A percentile compares a stretch with the other conserved stretches of the same genome.
Evolutionary conservation across 1,140 invertebrate species (phyloP).

Genomic region (Acromyrmex charruanus): DNA sequence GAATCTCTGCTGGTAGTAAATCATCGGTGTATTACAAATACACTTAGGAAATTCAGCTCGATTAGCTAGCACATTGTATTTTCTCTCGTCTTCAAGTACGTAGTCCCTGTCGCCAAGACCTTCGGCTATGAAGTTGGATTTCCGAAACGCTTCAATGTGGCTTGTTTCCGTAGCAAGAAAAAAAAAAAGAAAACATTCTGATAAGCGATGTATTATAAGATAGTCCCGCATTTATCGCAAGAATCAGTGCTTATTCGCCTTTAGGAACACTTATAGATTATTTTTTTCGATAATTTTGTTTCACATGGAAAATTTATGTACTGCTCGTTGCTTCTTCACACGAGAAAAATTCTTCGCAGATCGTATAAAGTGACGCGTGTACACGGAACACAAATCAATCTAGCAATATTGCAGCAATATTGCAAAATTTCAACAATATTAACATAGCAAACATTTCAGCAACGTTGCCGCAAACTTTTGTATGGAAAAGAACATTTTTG

Average conservation of each 20-base stretch:
- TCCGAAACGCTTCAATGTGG: slow-evolving; percentile 43
- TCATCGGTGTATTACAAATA: slow-evolving; percentile 47
- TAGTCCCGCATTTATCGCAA: not conserved
- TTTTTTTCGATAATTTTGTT: not conserved
- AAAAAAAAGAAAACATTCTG: not conserved
- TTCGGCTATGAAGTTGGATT: slow-evolving; percentile 55
- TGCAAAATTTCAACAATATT: too few relatives aligned
- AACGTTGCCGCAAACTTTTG: too few relatives aligned
- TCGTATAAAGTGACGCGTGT: not conserved
- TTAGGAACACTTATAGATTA: not conserved
- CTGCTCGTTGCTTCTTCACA: not conserved
- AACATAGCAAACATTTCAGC: too few relatives aligned
- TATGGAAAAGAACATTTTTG: too few relatives aligned
- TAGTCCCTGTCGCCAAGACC: not conserved
- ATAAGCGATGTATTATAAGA: slow-evolving; percentile 1
- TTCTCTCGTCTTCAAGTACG: slow-evolving; percentile 29
- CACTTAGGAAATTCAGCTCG: slow-evolving; percentile 47
- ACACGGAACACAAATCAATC: too few relatives aligned
- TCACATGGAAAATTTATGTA: not conserved
- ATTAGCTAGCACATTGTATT: slow-evolving; percentile 28
- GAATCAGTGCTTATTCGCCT: not conserved
- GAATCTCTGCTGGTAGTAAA: slow-evolving; percentile 23
- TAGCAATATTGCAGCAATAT: too few relatives aligned
- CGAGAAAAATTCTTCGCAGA: not conserved
- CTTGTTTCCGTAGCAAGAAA: slow-evolving; percentile 3